Evolutionary conservation across 2,113 vertebrate genomes (phyloP), one percentile per base, ranked within the genome.

Genomic region (Suricata suricatta): DNA sequence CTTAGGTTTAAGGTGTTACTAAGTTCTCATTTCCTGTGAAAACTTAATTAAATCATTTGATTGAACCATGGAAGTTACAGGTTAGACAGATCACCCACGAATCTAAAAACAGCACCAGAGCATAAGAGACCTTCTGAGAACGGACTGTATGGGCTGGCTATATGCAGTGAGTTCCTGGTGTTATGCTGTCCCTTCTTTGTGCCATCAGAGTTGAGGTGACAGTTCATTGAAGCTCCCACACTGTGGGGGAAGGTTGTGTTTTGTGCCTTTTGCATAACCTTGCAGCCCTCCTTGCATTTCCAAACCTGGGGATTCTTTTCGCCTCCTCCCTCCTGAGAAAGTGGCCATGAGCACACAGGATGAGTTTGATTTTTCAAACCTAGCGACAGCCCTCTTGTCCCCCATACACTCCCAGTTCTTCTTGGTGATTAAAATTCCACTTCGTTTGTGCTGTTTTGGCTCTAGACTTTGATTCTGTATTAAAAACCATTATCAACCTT

Each of bases 381-480:
- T 52, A 27, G 19, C 0, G 3, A 38, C 27, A 63, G 41, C 17
- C 57, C 23, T 80, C 54, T 64, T 83, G 57, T 77, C 25, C 27
- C 60, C 33, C 41, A 8, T 0, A 54, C 15, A 82, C 35, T 11
- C 77, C 6, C 10, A 5, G 88, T 88, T 93, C 44, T 82, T 93
- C 66, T 57, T 41, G 6, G 47, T 64, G 69, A 76, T 97, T 76
- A 76, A 88, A 69, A 84, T 93, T 91, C 27, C 69, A 68, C 64
- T 81, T 38, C 74, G 41, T 52, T 84, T 94, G 69, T 63, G 74
- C 80, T 57, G 41, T 44, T 95, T 95, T 92, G 96, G 82, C 80
- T 50, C 82, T 81, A 92, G 95, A 82, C 69, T 96, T 96, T 89
- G 95, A 85, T 91, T 95, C 63, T 82, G 11, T 92, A 84, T 96